Evolutionary conservation across 2,888 invertebrate genomes (phyloP).

Genomic region (Exephanes ischioxanthus): DNA sequence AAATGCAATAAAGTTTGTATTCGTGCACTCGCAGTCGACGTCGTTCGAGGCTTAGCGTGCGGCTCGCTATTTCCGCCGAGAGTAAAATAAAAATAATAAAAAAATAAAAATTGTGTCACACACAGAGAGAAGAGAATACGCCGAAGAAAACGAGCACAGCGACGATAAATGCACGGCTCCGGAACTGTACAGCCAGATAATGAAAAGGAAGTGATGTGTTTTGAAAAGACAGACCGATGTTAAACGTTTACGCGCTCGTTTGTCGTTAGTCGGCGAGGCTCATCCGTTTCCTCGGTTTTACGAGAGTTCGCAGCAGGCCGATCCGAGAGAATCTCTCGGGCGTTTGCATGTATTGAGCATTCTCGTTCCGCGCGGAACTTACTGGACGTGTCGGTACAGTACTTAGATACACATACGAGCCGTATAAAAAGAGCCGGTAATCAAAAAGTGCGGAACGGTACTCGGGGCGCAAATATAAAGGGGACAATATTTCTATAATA

Average conservation of each 20-base stretch:
- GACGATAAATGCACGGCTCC: not conserved
- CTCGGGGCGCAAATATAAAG: not conserved
- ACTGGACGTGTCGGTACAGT: not conserved
- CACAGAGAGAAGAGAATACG: constrained; percentile 23
- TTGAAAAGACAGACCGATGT: constrained; percentile 45
- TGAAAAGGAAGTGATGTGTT: constrained; percentile 60
- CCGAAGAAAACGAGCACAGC: constrained; percentile 39
- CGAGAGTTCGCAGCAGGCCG: constrained; percentile 26
- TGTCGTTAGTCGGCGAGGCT: constrained; percentile 39
- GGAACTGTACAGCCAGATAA: constrained; percentile 20
- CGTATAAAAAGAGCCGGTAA: constrained; percentile 2
- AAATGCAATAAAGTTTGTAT: too few relatives aligned
- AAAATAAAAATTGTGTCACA: constrained; percentile 59
- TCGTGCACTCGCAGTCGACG: not conserved
- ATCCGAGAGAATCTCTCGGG: not conserved
- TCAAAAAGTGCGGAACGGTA: not conserved
- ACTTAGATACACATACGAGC: not conserved
- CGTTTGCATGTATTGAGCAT: constrained; percentile 45
- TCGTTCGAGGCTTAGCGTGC: constrained; percentile 29
- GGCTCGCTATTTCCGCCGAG: constrained; percentile 39
- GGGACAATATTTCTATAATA: not conserved
- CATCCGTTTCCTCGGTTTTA: constrained; percentile 65
- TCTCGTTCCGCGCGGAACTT: constrained; percentile 25
- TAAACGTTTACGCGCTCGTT: constrained; percentile 46
- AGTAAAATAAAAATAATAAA: not conserved